A percentile compares a stretch with the other conserved stretches of the same genome.
Evolutionary conservation across 2,797 vertebrate genomes (phyloP).

Genomic region (Nasua narica): DNA sequence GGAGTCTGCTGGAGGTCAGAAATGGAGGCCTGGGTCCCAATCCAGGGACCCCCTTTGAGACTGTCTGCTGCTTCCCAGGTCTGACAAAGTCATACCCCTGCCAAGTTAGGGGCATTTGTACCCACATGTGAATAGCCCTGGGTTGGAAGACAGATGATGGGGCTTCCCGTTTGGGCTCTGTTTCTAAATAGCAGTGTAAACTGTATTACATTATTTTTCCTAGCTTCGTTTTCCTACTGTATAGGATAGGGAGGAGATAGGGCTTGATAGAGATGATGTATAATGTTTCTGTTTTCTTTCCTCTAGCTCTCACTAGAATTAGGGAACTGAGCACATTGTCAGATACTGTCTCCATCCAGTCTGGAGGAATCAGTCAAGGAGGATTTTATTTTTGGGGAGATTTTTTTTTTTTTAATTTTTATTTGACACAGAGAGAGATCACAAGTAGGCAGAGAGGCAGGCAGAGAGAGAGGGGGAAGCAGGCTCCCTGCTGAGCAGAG

Average conservation of each 20-base stretch:
- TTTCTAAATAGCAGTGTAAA: not conserved
- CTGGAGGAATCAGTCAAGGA: not conserved
- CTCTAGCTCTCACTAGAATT: not conserved
- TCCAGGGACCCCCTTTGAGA: not conserved
- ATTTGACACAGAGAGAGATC: no score
- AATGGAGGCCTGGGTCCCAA: not conserved
- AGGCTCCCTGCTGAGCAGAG: no score
- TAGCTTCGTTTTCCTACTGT: not conserved
- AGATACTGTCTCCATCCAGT: not conserved
- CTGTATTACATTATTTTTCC: not conserved
- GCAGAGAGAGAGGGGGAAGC: no score
- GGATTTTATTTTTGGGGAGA: not conserved
- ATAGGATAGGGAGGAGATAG: not conserved
- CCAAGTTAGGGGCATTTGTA: not conserved
- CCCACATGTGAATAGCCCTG: not conserved
- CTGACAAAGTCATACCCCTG: not conserved
- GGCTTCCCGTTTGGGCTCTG: not conserved
- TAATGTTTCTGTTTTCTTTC: not conserved
- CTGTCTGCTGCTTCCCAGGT: not conserved
- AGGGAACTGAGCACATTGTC: not conserved
- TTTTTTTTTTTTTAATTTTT: no score
- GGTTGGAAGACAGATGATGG: not conserved
- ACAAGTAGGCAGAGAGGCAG: no score
- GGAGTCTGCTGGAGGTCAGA: not conserved
- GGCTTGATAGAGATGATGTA: not conserved